phyloP scores from a whole-genome alignment of 2,113 vertebrate species.

The cat (Felis catus) region F.catus_Fca126_mat1.0 CM031412.1:129892001-129892500 shows the following conservation, averaged over 20 bases:
- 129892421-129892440: neutral
- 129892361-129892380: neutral
- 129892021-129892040: conserved; percentile 14
- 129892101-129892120: neutral
- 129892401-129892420: neutral
- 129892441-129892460: conserved; percentile 2
- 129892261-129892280: neutral
- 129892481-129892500: neutral
- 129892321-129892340: neutral
- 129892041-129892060: neutral
- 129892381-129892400: neutral
- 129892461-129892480: neutral
- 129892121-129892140: neutral
- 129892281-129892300: neutral
- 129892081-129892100: conserved; percentile 2
- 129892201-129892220: neutral
- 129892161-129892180: neutral
- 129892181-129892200: neutral
- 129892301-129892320: neutral
- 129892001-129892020: neutral
- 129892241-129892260: neutral
- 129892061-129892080: neutral
- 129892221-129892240: conserved; percentile 23
- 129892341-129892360: neutral
- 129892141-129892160: neutral